phyloP scores from a whole-genome alignment of 2,888 invertebrate genomes.

The Drosophila neotestacea region DNA sequence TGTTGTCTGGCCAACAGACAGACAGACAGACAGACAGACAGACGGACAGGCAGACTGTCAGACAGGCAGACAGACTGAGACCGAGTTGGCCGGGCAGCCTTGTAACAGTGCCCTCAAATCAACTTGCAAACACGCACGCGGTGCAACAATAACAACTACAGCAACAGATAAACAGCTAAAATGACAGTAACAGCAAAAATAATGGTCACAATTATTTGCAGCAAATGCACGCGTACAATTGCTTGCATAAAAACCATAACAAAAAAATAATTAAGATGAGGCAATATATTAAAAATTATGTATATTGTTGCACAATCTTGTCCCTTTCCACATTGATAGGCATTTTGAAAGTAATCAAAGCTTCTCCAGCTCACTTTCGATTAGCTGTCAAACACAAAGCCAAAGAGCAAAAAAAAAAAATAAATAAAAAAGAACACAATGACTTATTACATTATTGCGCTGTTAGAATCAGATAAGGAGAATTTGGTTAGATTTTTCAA shows the following conservation, averaged over 20 bases:
- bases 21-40: conserved; percentile 18
- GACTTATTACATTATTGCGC: too few relatives aligned
- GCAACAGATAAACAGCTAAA: conserved; percentile 26
- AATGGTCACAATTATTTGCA: conserved; percentile 37
- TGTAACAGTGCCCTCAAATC: conserved; percentile 84
- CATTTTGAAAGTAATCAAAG: too few relatives aligned
- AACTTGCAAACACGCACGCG: conserved; percentile 69
- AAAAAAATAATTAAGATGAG: conserved; percentile 6
- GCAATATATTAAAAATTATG: neutral
- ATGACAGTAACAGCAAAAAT: conserved; percentile 46
- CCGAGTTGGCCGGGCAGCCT: conserved; percentile 71
- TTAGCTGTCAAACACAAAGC: too few relatives aligned
- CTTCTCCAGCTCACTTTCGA: too few relatives aligned
- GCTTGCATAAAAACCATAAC: conserved; percentile 23
- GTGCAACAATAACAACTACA: conserved; percentile 46
- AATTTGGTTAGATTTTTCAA: too few relatives aligned
- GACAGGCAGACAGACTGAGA: conserved; percentile 22
- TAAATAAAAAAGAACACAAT: too few relatives aligned
- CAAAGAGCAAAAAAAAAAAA: too few relatives aligned
- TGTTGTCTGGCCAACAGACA: conserved; percentile 57
- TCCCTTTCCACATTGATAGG: too few relatives aligned
- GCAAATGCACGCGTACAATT: conserved; percentile 20
- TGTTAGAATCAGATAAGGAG: too few relatives aligned
- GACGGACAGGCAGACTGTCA: conserved; percentile 16
- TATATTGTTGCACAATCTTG: too few relatives aligned